Evolutionary conservation across 2,888 invertebrate species (phyloP).

Genomic region (Phytoseiulus persimilis): DNA sequence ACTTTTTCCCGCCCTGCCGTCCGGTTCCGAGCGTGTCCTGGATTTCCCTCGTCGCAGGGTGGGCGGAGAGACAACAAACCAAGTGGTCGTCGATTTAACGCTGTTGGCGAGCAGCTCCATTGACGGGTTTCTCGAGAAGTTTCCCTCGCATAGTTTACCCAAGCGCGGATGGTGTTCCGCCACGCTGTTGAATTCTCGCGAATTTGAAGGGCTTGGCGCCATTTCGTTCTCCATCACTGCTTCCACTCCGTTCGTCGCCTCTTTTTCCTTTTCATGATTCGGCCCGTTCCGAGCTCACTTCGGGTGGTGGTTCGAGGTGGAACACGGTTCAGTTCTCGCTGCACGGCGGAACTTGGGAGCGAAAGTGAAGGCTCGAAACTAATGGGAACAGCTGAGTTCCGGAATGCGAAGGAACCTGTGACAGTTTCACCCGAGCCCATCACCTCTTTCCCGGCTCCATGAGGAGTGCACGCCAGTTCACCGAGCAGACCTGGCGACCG

Average conservation of each 20-base stretch:
- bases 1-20: neutral
- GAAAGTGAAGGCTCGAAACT: too few relatives aligned
- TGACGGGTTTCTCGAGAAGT: neutral
- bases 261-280: neutral
- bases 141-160: neutral
- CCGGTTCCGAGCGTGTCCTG: neutral
- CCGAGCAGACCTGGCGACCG: too few relatives aligned
- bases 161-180: neutral
- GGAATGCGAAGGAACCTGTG: too few relatives aligned
- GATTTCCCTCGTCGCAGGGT: neutral
- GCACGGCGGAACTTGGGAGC: too few relatives aligned
- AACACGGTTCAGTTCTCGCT: too few relatives aligned
- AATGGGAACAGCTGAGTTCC: too few relatives aligned
- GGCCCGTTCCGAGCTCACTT: too few relatives aligned
- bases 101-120: neutral
- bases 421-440: too few relatives aligned
- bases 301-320: too few relatives aligned
- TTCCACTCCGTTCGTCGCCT: neutral
- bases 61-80: neutral
- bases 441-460: too few relatives aligned
- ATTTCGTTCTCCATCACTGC: neutral
- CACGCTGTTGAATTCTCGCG: neutral
- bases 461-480: too few relatives aligned
- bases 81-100: neutral
- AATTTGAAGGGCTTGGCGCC: neutral